Percentiles rank a stretch among this genome's conserved stretches.
These are phyloP conservation scores for Hydrolagus affinis DNA, from an alignment of 2,113 vertebrate genomes.

Conservation along the genomic window DNA sequence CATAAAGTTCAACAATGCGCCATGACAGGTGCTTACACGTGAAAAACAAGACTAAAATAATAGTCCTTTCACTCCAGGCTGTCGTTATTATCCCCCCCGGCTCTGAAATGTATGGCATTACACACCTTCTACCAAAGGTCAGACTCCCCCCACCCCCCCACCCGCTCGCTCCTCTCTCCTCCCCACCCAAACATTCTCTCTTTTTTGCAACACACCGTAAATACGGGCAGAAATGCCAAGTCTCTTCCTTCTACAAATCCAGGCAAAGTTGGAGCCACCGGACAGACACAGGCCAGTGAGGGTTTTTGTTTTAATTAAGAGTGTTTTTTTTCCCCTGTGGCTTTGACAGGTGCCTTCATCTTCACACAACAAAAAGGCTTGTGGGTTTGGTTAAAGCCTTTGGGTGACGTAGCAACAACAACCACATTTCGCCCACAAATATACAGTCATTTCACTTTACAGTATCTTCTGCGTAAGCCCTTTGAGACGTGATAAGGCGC, in stretches of 20 bases:
- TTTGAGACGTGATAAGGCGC: too few species aligned
- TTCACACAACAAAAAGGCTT: too few species aligned
- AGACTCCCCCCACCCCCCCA: background rate
- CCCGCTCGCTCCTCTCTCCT: too few species aligned
- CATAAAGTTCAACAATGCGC: background rate
- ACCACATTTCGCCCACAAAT: too few species aligned
- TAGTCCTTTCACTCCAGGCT: background rate
- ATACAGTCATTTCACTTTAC: too few species aligned
- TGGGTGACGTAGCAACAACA: too few species aligned
- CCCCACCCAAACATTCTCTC: background rate
- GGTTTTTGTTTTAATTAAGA: too few species aligned
- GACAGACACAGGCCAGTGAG: background rate
- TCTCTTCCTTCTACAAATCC: background rate
- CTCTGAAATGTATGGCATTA: background rate
- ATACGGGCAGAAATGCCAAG: background rate
- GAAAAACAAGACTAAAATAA: background rate
- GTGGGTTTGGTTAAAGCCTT: too few species aligned
- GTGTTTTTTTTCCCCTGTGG: background rate
- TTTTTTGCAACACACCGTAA: background rate
- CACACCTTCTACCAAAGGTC: conserved; percentile 17
- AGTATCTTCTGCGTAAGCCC: too few species aligned
- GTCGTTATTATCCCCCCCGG: too few species aligned
- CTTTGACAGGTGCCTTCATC: background rate
- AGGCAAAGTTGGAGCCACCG: background rate
- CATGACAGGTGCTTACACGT: background rate